Conservation (phyloP, 1,140 invertebrate species). For the Berghia stephanieae region DNA sequence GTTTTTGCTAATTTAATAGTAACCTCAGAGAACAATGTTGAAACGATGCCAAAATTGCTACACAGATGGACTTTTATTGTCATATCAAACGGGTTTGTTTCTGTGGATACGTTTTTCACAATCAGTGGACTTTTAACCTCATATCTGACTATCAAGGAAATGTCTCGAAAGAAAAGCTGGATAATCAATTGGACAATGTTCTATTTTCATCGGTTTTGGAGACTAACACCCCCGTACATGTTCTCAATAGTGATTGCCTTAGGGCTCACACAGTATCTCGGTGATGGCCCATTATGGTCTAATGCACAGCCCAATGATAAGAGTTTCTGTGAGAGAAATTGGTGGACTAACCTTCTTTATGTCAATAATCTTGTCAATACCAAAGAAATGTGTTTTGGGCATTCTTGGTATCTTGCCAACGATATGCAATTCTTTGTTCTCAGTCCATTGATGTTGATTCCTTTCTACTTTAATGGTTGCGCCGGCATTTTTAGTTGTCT, state of each 20-base stretch:
- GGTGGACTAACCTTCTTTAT: conserved; percentile 87
- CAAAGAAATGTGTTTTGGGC: conserved; percentile 74
- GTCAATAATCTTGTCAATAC: conserved; percentile 84
- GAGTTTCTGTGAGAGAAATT: conserved; percentile 73
- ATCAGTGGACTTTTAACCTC: conserved; percentile 72
- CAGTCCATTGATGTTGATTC: conserved; percentile 72
- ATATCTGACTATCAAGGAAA: conserved; percentile 70
- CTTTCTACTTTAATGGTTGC: conserved; percentile 41
- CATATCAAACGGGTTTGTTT: conserved; percentile 65
- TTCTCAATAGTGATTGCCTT: conserved; percentile 77
- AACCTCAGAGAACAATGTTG: too few species aligned
- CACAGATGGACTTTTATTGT: conserved; percentile 59
- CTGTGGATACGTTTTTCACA: background rate
- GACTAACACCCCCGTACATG: conserved; percentile 30
- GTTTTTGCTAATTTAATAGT: too few species aligned
- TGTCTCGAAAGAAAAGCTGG: conserved; percentile 53
- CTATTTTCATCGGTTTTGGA: conserved; percentile 61
- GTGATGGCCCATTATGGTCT: conserved; percentile 77
- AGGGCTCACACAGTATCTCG: conserved; percentile 76
- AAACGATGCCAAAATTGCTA: too few species aligned
- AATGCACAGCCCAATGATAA: conserved; percentile 36
- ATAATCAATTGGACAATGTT: conserved; percentile 42
- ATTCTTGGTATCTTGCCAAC: conserved; percentile 82
- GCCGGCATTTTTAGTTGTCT: background rate
- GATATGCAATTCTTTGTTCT: conserved; percentile 81